Base-by-base conservation (phyloP, 2,888 invertebrate species). In the Leptarthrus brevirostris region DNA sequence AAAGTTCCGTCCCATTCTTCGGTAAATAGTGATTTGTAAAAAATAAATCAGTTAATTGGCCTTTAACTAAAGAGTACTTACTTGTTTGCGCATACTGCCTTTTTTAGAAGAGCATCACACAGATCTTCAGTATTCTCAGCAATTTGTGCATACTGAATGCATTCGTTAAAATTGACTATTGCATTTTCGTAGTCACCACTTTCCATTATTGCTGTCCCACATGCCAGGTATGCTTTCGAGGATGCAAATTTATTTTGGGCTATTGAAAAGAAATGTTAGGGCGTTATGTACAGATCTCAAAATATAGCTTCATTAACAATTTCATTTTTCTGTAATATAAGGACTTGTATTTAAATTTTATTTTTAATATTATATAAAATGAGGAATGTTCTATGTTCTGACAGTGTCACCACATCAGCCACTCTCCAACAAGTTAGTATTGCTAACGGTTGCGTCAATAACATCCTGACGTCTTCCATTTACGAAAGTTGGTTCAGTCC, bases 71-170 rank as follows among this genome's bases (percentile, higher is more conserved):
- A 30, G 30, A 30, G 30, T 30, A n/a, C 14, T 56, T 56, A 56
- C 56, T 30, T 26, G 56, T 56, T 10, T 3, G 30, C 3, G 24
- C 16, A 30, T 3, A 56, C 12, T 30, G 24, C 56, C 8, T 26
- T 56, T 8, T n/a, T 24, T 24, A 56, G 30, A 26, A 26, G 24
- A 4, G 56, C 56, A n/a, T 56, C 56, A 10, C 56, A 56, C n/a
- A 56, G n/a, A 10, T 16, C 14, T 3, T 22, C 34, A 14, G 24
- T 24, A n/a, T 14, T 26, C 6, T 26, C 12, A 10, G 30, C 56
- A 5, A 30, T n/a, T 56, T 56, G 56, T 2, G 56, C 56, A 56
- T 14, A 30, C 16, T 30, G 56, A 30, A n/a, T 16, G 16, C n/a
- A 8, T 56, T 56, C 16, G 1, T 26, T 56, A 8, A 56, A 14